Evolutionary conservation across 1,140 invertebrate genomes (phyloP).

Genomic region (Leptoteleia sp.): DNA sequence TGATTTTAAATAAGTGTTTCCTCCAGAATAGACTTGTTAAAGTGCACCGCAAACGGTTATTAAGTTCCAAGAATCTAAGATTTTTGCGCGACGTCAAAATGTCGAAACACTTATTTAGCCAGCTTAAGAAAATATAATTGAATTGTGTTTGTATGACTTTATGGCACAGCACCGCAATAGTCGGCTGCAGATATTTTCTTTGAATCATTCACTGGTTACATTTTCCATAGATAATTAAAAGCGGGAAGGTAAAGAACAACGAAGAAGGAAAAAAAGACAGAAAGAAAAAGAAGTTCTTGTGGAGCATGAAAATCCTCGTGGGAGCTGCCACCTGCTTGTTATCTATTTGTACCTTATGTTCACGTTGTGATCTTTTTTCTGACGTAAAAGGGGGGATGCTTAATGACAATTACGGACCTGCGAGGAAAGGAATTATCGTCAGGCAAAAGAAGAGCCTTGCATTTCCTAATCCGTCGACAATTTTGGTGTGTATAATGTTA

Average conservation of each 20-base stretch:
- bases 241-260: conserved; percentile 4
- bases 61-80: conserved; percentile 43
- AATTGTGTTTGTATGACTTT: conserved; percentile 18
- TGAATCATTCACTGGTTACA: conserved; percentile 8
- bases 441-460: conserved; percentile 68
- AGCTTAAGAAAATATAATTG: conserved; percentile 51
- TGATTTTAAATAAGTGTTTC: conserved; percentile 6
- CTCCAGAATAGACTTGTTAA: conserved; percentile 21
- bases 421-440: conserved; percentile 39
- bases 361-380: conserved; percentile 56
- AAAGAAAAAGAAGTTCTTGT: conserved; percentile 18
- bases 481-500: conserved; percentile 73
- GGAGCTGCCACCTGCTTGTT: conserved; percentile 61
- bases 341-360: conserved; percentile 57
- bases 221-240: conserved; percentile 28
- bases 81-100: conserved; percentile 39
- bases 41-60: conserved; percentile 23
- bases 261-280: conserved; percentile 11
- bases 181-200: conserved; percentile 22
- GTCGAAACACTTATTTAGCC: conserved; percentile 47
- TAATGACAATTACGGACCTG: conserved; percentile 62
- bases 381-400: conserved; percentile 51
- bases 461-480: conserved; percentile 68
- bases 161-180: conserved; percentile 12
- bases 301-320: conserved; percentile 61